phyloP scores from a whole-genome alignment of 2,888 invertebrate species.

The Selenia dentaria region DNA sequence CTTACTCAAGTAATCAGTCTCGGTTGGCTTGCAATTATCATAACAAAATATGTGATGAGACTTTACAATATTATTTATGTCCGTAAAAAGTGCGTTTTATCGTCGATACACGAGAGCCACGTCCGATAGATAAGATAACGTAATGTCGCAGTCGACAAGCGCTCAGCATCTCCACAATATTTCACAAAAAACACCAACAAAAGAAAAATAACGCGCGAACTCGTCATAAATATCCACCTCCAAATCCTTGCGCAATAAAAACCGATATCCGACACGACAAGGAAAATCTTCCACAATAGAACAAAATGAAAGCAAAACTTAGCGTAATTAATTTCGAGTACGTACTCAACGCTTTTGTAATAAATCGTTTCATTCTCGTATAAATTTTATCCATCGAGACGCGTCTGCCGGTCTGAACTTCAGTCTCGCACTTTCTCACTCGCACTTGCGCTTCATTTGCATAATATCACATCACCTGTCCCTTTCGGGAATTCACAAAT shows the following conservation, averaged over 20 bases:
- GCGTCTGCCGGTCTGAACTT: slow-evolving; percentile 56
- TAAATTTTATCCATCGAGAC: slow-evolving; percentile 71
- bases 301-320: slow-evolving; percentile 76
- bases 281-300: slow-evolving; percentile 63
- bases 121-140: slow-evolving; percentile 42
- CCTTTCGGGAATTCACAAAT: slow-evolving; percentile 77
- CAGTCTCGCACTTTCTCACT: slow-evolving; percentile 59
- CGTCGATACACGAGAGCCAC: slow-evolving; percentile 42
- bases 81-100: slow-evolving; percentile 29
- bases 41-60: too few relatives aligned
- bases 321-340: slow-evolving; percentile 80
- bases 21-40: too few relatives aligned
- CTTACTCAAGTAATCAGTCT: too few relatives aligned
- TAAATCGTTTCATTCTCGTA: slow-evolving; percentile 82
- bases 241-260: slow-evolving; percentile 52
- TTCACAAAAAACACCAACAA: slow-evolving; percentile 46
- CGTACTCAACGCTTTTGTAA: slow-evolving; percentile 83
- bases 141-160: slow-evolving; percentile 41
- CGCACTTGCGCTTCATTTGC: slow-evolving; percentile 59
- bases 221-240: slow-evolving; percentile 56
- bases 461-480: slow-evolving; percentile 78
- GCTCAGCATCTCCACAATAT: slow-evolving; percentile 46
- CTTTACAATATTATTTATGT: background rate
- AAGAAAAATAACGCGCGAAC: slow-evolving; percentile 49
- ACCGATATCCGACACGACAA: slow-evolving; percentile 58